Evolutionary conservation across 2,797 vertebrate genomes (phyloP), one percentile per base, ranked within the genome.

Genomic region (Gymnoscopelus microlampas): DNA sequence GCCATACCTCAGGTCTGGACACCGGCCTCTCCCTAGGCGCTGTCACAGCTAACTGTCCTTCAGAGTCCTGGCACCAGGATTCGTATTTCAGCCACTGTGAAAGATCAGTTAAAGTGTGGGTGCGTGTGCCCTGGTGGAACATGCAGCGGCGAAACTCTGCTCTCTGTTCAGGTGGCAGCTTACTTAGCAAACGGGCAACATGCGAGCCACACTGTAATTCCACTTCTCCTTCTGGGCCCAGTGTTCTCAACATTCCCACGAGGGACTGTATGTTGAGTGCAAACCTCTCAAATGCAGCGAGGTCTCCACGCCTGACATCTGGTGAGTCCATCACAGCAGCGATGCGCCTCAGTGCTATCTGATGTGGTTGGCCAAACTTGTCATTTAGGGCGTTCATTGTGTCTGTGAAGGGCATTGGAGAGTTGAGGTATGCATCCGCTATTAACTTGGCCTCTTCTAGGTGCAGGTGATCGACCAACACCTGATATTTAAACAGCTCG

Each of bases 351-450:
- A 67, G 47, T 2, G 66, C 23, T 5, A 68, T 2, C 48, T 68
- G 44, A 14, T 60, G 57, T 1, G 57, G 56, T 12, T 19, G 19
- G 19, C 19, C 19, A 19, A 19, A 19, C 19, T 19, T 19, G 19
- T 19, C 19, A 19, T 19, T 53, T 3, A 51, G n/a, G 50, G 63
- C 49, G 26, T 14, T 15, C 35, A 47, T 67, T 6, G 65, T 67
- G 65, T 67, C 19, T 0, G 39, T 23, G 39, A 39, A 44, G 54
- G 65, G 65, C 3, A 4, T 23, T 6, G 0, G 15, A 3, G 65
- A 67, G 47, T 62, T 61, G 29, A 8, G 9, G 49, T 70, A 54
- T 9, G 48, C 15, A 19, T 53, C 58, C 10, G 66, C 48, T 3
- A 69, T 60, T 11, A 69, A 15, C 11, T 15, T 3, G 56, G 23